A percentile compares a stretch with the other conserved stretches of the same genome.
These are phyloP conservation scores for Patella depressa DNA, from an alignment of 2,888 invertebrate species.

Conservation along the genomic window DNA sequence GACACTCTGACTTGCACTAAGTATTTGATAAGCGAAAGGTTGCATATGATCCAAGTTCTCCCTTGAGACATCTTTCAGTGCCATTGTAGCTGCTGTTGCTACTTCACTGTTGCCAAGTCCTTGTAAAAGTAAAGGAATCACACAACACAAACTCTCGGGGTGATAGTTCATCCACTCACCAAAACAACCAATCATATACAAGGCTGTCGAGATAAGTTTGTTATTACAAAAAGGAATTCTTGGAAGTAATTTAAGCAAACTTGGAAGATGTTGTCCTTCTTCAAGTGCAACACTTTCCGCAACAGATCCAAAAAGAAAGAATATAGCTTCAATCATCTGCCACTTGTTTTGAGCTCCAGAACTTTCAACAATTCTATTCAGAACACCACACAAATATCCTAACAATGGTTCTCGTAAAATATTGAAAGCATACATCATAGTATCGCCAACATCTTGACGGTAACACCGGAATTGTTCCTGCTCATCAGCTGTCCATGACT, in stretches of 20 bases:
- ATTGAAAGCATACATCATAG: slow-evolving; percentile 88
- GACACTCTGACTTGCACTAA: slow-evolving; percentile 77
- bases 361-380: slow-evolving; percentile 68
- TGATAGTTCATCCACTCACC: slow-evolving; percentile 87
- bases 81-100: slow-evolving; percentile 86
- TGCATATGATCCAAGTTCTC: slow-evolving; percentile 84
- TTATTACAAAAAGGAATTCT: slow-evolving; percentile 78
- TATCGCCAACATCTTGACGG: slow-evolving; percentile 88
- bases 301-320: slow-evolving; percentile 77
- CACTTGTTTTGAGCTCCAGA: slow-evolving; percentile 47
- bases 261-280: slow-evolving; percentile 75
- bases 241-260: slow-evolving; percentile 77
- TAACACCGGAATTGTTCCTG: slow-evolving; percentile 89
- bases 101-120: slow-evolving; percentile 80
- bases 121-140: slow-evolving; percentile 79
- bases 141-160: slow-evolving; percentile 78
- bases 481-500: slow-evolving; percentile 75
- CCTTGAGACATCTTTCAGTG: slow-evolving; percentile 87
- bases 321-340: slow-evolving; percentile 76
- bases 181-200: slow-evolving; percentile 86
- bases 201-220: slow-evolving; percentile 80
- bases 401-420: slow-evolving; percentile 82
- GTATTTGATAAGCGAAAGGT: slow-evolving; percentile 83
- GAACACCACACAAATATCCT: slow-evolving; percentile 78
- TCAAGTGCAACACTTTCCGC: slow-evolving; percentile 76